Evolutionary conservation across 2,888 invertebrate species (phyloP).

Genomic region (Standfussiana lucernea): DNA sequence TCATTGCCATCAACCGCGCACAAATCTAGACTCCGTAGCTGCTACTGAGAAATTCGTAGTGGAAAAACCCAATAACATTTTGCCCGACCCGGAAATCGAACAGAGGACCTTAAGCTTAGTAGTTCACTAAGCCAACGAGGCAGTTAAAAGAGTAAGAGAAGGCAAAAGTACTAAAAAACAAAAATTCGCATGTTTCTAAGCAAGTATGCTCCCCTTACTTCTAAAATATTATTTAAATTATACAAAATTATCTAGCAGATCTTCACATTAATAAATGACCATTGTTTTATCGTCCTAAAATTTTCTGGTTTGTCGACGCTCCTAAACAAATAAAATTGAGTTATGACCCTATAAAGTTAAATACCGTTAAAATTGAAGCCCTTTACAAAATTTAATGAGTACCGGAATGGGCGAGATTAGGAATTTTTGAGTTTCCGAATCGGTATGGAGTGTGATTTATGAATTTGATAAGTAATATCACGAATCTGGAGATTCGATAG

Average conservation of each 20-base stretch:
- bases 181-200: neutral
- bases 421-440: slow-evolving; percentile 29
- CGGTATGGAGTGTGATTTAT: neutral
- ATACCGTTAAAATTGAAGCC: slow-evolving; percentile 61
- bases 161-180: neutral
- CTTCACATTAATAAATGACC: slow-evolving; percentile 27
- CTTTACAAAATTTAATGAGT: slow-evolving; percentile 56
- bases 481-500: neutral
- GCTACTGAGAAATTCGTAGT: neutral
- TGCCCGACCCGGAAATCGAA: neutral
- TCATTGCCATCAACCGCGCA: neutral
- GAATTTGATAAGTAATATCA: neutral
- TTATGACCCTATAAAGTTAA: slow-evolving; percentile 72
- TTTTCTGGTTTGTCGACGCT: slow-evolving; percentile 68
- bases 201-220: neutral
- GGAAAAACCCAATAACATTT: neutral
- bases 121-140: neutral
- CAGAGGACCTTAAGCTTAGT: neutral
- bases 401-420: slow-evolving; percentile 14
- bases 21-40: neutral
- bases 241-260: slow-evolving; percentile 6
- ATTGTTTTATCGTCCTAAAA: slow-evolving; percentile 59
- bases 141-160: neutral
- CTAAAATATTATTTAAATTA: slow-evolving; percentile 1
- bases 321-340: slow-evolving; percentile 75